Conservation (phyloP, 2,888 invertebrate species). For the Euphydryas editha region DNA sequence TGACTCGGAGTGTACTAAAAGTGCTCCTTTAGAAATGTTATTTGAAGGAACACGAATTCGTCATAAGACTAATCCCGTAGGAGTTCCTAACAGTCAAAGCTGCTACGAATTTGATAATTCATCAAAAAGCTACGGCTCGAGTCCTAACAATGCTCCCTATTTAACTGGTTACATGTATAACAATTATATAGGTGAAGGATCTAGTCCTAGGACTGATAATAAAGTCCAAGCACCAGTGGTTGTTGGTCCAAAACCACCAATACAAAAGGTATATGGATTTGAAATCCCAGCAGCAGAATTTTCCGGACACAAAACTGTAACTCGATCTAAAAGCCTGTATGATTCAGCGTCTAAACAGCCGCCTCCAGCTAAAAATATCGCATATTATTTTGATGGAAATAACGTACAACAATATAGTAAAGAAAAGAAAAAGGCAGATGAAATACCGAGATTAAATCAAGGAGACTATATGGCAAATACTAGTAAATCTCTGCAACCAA, state of each 20-base stretch:
- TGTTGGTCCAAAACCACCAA: constrained; percentile 55
- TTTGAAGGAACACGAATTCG: constrained; percentile 83
- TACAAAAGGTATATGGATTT: constrained; percentile 70
- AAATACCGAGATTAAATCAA: constrained; percentile 84
- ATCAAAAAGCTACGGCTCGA: constrained; percentile 86
- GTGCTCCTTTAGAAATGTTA: constrained; percentile 89
- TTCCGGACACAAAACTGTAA: constrained; percentile 73
- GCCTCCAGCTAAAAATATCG: constrained; percentile 75
- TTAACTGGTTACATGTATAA: constrained; percentile 83
- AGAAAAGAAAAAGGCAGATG: constrained; percentile 75
- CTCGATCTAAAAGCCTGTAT: constrained; percentile 75
- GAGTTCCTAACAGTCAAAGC: constrained; percentile 75
- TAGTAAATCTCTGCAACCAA: constrained; percentile 74
- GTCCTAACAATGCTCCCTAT: constrained; percentile 83
- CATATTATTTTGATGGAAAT: constrained; percentile 80
- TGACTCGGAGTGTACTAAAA: constrained; percentile 90
- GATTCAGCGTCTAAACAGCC: constrained; percentile 67
- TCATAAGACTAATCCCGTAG: constrained; percentile 53
- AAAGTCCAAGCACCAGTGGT: constrained; percentile 52
- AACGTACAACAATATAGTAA: constrained; percentile 69
- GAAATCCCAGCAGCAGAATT: constrained; percentile 63
- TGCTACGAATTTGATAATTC: constrained; percentile 80
- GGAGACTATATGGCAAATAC: constrained; percentile 80
- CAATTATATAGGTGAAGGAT: constrained; percentile 64
- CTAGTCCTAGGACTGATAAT: constrained; percentile 56